Evolutionary conservation across 1,140 invertebrate species (phyloP), one percentile per base, ranked within the genome.

Genomic region (Apocrypta bakeri): DNA sequence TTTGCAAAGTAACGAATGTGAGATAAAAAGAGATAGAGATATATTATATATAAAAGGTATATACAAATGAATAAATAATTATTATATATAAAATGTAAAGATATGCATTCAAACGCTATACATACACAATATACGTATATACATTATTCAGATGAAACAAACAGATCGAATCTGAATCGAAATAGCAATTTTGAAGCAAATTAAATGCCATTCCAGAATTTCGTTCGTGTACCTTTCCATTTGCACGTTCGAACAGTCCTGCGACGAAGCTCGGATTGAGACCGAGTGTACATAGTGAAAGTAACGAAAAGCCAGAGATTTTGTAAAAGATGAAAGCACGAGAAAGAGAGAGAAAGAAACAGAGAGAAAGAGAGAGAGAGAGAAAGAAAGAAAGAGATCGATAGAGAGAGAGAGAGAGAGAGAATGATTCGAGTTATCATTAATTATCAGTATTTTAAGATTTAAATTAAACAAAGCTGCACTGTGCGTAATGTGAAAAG

Each of bases 1-100:
- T 90, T 90, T 89, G 87, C 87, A 88, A 89, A 86, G 83, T 90
- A 86, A 90, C 85, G 81, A 89, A 86, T 87, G 87, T 87, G 86
- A 86, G 83, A 84, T 83, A 85, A 82, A 76, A 79, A 79, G 77
- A 83, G 78, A 76, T 77, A 84, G 79, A 84, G 80, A 83, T 78
- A 79, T 79, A 79, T 79, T 79, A 83, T 79, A 83, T 84, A 83
- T 86, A 79, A 69, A 81, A 84, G 33, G 83, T 85, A 85, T 84
- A 87, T 87, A 79, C 31, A 82, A 83, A 86, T 88, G 78, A 85
- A 84, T 86, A 85, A 75, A 85, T 85, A 85, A 85, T 85, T 85
- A 87, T 86, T 85, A 83, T 82, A 87, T 85, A 88, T 84, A 29
- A 25, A 87, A 83, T 87, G 82, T 87, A 86, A 84, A 88, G 83